phyloP scores from a whole-genome alignment of 2,113 vertebrate species.

The Crotalus helleri region DNA sequence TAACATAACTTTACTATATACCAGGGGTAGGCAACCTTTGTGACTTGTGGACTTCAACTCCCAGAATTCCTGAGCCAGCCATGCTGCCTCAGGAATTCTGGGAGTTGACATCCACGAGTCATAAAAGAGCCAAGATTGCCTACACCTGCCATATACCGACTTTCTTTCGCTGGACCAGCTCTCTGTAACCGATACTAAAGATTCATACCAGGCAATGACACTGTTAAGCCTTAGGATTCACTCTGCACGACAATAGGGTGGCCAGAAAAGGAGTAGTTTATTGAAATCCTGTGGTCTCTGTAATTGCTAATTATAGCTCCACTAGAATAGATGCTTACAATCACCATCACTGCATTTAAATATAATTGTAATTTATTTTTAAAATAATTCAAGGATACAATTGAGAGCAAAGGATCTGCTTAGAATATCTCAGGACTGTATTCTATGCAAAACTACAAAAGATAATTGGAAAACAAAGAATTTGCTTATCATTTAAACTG shows the following conservation, averaged over 20 bases:
- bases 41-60: too few relatives aligned
- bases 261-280: background rate
- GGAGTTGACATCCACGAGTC: too few relatives aligned
- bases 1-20: background rate
- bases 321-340: background rate
- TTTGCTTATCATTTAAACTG: conserved; percentile 11
- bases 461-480: background rate
- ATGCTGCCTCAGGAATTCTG: too few relatives aligned
- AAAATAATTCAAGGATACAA: background rate
- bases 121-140: too few relatives aligned
- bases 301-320: background rate
- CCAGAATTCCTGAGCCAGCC: too few relatives aligned
- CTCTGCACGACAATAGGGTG: background rate
- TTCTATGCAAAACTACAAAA: background rate
- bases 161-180: background rate
- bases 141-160: background rate
- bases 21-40: too few relatives aligned
- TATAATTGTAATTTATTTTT: background rate
- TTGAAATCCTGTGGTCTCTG: background rate
- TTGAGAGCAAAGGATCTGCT: background rate
- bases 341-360: background rate
- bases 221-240: background rate
- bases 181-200: background rate
- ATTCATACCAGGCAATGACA: background rate
- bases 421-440: background rate